These are phyloP conservation scores for Pogoniulus pusillus DNA, from an alignment of 2,797 vertebrate genomes.

Conservation along the genomic window DNA sequence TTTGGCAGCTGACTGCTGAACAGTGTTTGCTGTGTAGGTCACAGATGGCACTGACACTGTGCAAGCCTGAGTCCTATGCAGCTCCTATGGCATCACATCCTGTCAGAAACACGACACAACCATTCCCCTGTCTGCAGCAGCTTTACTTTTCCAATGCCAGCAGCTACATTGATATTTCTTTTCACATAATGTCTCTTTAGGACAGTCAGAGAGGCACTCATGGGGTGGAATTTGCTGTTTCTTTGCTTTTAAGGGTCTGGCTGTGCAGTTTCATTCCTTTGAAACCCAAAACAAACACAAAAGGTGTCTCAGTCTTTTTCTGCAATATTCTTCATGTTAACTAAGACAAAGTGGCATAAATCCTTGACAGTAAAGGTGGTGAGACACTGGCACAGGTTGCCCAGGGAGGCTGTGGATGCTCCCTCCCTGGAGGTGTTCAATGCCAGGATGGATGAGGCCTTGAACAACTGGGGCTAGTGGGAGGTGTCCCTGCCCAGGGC, in stretches of 20 bases:
- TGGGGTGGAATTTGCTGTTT: background rate
- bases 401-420: too few species aligned
- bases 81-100: background rate
- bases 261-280: background rate
- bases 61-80: background rate
- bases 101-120: background rate
- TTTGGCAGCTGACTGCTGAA: background rate
- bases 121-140: conserved; percentile 7
- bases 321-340: background rate
- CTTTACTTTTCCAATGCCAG: background rate
- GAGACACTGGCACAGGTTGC: too few species aligned
- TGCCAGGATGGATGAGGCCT: too few species aligned
- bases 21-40: background rate
- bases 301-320: background rate
- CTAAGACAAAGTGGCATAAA: background rate
- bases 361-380: too few species aligned
- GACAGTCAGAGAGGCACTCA: background rate
- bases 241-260: background rate
- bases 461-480: too few species aligned
- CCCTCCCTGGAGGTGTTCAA: too few species aligned
- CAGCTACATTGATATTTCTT: background rate
- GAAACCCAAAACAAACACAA: background rate
- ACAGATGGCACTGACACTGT: background rate
- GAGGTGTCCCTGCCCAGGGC: too few species aligned
- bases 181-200: background rate